Percentiles rank a stretch among this genome's conserved stretches.
These are phyloP conservation scores for Oncorhynchus mykiss DNA, from an alignment of 2,113 vertebrate species.

Conservation along the genomic window DNA sequence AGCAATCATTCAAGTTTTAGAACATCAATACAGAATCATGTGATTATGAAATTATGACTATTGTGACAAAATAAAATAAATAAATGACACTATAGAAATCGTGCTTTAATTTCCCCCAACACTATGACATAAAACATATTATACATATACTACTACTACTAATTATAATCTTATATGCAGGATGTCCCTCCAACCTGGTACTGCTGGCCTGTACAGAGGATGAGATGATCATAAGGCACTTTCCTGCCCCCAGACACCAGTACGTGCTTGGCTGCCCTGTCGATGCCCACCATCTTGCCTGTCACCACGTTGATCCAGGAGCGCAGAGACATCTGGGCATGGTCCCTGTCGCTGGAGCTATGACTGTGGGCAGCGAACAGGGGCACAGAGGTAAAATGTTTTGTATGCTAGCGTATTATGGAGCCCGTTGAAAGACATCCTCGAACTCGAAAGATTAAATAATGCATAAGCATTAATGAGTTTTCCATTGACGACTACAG, in stretches of 20 bases:
- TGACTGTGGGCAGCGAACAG: constrained; percentile 73
- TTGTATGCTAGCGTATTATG: not conserved
- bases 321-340: constrained; percentile 79
- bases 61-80: too few relatives aligned
- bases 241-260: constrained; percentile 68
- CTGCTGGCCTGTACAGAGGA: constrained; percentile 87
- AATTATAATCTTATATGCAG: too few relatives aligned
- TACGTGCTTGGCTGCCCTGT: constrained; percentile 81
- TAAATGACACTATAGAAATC: too few relatives aligned
- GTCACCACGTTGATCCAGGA: constrained; percentile 81
- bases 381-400: not conserved
- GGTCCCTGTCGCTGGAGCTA: constrained; percentile 81
- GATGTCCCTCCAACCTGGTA: constrained; percentile 81
- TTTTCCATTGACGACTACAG: too few relatives aligned
- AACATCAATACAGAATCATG: too few relatives aligned
- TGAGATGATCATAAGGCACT: constrained; percentile 85
- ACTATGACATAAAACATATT: too few relatives aligned
- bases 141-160: too few relatives aligned
- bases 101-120: too few relatives aligned
- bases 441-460: not conserved
- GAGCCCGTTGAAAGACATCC: not conserved
- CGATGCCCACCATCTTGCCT: constrained; percentile 86
- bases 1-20: too few relatives aligned
- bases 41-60: too few relatives aligned
- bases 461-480: too few relatives aligned